These are phyloP conservation scores for Selenia dentaria DNA, from an alignment of 2,888 invertebrate genomes.

Conservation along the genomic window DNA sequence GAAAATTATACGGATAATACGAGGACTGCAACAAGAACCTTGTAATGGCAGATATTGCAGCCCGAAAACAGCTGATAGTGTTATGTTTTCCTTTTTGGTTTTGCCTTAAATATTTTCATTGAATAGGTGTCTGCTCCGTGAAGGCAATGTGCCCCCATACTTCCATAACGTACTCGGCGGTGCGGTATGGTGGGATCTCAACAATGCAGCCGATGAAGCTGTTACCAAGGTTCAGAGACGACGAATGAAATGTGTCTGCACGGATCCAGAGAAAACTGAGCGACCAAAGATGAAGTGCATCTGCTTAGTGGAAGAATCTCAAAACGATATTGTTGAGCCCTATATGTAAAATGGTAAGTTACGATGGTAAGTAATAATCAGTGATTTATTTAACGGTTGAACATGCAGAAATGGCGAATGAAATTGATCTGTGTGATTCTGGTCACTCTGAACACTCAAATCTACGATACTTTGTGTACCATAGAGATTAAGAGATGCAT, in stretches of 20 bases:
- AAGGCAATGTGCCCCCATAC: constrained; percentile 70
- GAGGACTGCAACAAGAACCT: no score
- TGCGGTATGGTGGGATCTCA: constrained; percentile 74
- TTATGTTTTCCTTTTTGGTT: no score
- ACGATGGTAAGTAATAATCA: constrained; percentile 4
- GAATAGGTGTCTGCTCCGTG: constrained; percentile 58
- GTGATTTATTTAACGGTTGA: no score
- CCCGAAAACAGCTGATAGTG: no score
- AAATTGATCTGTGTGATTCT: no score
- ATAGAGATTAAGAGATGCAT: no score
- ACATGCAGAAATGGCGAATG: no score
- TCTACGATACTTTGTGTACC: no score
- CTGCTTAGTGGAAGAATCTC: constrained; percentile 35
- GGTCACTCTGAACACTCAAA: no score
- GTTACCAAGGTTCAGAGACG: constrained; percentile 50
- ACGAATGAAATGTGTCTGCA: constrained; percentile 62
- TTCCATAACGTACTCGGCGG: constrained; percentile 75
- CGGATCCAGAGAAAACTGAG: constrained; percentile 39
- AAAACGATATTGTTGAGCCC: not conserved
- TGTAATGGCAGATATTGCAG: no score
- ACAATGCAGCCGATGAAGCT: constrained; percentile 54
- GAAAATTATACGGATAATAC: no score
- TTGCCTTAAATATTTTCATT: no score
- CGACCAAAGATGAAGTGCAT: constrained; percentile 58
- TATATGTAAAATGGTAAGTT: constrained; percentile 10